Evolutionary conservation across 2,888 invertebrate species (phyloP), one percentile per base, ranked within the genome.

Genomic region (Dasysyrphus albostriatus): DNA sequence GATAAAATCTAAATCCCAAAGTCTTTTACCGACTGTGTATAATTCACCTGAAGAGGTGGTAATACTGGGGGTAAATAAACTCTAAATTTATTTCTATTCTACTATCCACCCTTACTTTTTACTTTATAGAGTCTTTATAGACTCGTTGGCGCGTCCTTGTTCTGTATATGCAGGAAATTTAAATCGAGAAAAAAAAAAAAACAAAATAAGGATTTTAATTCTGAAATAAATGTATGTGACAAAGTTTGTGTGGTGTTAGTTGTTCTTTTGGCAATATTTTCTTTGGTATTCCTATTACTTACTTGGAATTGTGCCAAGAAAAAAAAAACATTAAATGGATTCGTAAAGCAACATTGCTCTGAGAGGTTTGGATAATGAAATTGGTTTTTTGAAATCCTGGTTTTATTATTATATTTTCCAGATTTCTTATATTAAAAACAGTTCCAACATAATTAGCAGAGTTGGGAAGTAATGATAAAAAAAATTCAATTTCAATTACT

Each of bases 131-230:
- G 24, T 39, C 12, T 59, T 1, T 37, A 24, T 37, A 59, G 59
- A 59, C 59, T 59, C 24, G 34, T 39, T 59, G 59, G 59, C 59
- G 59, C 59, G 59, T 59, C 59, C 39, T 59, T 37, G 37, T 37
- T 37, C 10, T 58, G 4, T 39, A 1, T 59, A 59, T 10, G 4
- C 16, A 14, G 51, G 29, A 51, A 14, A 24, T 59, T 59, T 34
- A 34, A 58, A 58, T 37, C 19, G 34, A 37, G n/a, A 37, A 58
- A 19, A 59, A 12, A 12, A 24, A 37, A 59, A 19, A 12, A 32
- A 1, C 5, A 7, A 32, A 39, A 24, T 19, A 39, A 19, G 14
- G 39, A 39, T 59, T 39, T 59, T 39, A 39, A 59, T 59, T 59
- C 7, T 12, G 7, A 37, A 39, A 59, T 39, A 59, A 59, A 39